A percentile compares a stretch with the other conserved stretches of the same genome.
phyloP scores from a whole-genome alignment of 2,888 invertebrate species.

The Chrysomela aeneicollis region DNA sequence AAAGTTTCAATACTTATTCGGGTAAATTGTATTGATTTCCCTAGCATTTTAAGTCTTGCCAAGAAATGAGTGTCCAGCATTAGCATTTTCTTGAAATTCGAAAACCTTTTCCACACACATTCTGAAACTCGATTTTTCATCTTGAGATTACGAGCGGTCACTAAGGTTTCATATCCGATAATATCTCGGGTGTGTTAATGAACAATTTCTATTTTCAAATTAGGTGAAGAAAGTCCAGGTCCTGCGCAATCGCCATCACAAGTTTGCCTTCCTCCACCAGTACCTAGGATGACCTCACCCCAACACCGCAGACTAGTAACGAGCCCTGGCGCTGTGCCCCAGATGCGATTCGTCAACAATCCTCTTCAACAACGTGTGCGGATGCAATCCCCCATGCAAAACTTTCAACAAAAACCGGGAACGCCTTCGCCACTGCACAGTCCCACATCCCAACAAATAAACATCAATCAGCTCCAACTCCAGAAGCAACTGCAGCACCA shows the following conservation, averaged over 20 bases:
- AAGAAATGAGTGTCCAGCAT: no score
- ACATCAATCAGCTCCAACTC: conserved; percentile 51
- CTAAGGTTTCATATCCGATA: no score
- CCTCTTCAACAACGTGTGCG: conserved; percentile 53
- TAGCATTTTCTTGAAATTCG: no score
- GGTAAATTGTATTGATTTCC: no score
- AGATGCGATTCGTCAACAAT: conserved; percentile 54
- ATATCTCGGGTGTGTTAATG: no score
- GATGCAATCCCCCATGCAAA: conserved; percentile 52
- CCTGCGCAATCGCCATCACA: conserved; percentile 63
- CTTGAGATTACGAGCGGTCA: no score
- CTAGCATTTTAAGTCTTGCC: no score
- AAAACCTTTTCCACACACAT: no score
- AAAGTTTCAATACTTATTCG: no score
- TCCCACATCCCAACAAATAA: conserved; percentile 57
- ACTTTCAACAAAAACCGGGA: conserved; percentile 58
- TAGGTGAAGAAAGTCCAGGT: conserved; percentile 67
- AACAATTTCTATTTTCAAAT: no score
- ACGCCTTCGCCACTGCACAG: conserved; percentile 59
- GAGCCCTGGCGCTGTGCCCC: conserved; percentile 60
- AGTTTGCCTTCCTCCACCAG: conserved; percentile 61
- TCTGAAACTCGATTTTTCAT: no score
- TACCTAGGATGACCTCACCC: conserved; percentile 67
- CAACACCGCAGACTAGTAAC: conserved; percentile 67
- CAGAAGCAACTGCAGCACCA: conserved; percentile 61